phyloP scores from a whole-genome alignment of 2,113 vertebrate species.

The Manacus vitellinus region DNA sequence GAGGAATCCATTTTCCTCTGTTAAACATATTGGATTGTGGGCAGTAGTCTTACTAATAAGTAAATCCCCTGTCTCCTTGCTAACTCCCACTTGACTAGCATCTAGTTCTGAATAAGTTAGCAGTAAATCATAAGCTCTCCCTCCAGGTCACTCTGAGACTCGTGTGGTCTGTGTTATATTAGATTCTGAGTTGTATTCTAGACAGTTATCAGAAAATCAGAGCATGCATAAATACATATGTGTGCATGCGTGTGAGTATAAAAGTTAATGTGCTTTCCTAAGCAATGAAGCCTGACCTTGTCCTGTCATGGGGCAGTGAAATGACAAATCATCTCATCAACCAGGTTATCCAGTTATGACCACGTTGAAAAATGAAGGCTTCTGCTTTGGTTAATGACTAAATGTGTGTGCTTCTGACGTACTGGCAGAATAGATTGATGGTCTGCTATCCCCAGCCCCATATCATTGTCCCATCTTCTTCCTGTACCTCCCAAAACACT shows the following conservation, averaged over 20 bases:
- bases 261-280: constrained; percentile 45
- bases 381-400: constrained; percentile 66
- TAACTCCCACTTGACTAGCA: background rate
- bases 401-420: constrained; percentile 28
- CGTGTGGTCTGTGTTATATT: background rate
- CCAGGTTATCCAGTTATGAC: constrained; percentile 67
- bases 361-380: constrained; percentile 64
- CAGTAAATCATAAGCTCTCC: constrained; percentile 8
- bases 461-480: background rate
- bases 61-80: constrained; percentile 26
- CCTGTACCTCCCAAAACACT: background rate
- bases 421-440: constrained; percentile 42
- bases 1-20: background rate
- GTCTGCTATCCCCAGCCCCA: background rate
- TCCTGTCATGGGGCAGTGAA: constrained; percentile 39
- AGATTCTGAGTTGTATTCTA: background rate
- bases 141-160: background rate
- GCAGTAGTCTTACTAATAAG: background rate
- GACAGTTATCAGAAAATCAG: background rate
- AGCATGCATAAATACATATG: background rate
- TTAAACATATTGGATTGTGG: background rate
- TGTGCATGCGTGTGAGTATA: background rate
- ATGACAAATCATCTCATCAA: constrained; percentile 71
- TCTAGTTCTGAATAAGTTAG: background rate
- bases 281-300: constrained; percentile 67